phyloP scores from a whole-genome alignment of 2,113 vertebrate genomes.

The Recurvirostra avosetta region DNA sequence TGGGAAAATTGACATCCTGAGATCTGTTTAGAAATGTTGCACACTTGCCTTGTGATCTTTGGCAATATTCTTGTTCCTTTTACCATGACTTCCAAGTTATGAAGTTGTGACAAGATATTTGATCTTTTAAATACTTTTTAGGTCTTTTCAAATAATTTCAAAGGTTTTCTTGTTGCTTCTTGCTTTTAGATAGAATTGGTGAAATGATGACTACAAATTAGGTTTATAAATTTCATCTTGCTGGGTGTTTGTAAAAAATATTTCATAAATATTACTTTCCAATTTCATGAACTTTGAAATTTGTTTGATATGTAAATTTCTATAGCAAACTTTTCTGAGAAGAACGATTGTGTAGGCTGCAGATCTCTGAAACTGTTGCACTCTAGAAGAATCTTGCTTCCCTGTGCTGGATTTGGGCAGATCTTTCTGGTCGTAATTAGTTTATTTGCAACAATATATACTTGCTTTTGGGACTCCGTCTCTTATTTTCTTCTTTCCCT shows the following conservation, averaged over 20 bases:
- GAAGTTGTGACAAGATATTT: not conserved
- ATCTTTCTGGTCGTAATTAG: not conserved
- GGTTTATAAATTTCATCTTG: not conserved
- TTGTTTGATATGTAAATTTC: not conserved
- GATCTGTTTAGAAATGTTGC: not conserved
- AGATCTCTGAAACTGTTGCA: not conserved
- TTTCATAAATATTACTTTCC: not conserved
- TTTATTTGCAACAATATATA: not conserved
- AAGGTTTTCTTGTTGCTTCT: not conserved
- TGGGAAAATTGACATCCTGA: not conserved
- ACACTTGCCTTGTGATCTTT: not conserved
- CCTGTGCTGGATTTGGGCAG: not conserved
- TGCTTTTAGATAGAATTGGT: not conserved
- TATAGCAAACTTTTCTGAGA: not conserved
- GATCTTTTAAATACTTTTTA: not conserved
- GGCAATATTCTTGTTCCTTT: not conserved
- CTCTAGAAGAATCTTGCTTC: not conserved
- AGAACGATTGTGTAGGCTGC: not conserved
- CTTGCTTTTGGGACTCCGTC: not conserved
- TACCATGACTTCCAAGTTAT: not conserved
- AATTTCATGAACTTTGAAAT: not conserved
- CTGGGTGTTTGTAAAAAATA: not conserved
- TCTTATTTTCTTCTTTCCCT: not conserved
- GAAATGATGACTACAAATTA: not conserved
- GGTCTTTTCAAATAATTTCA: not conserved